Percentiles rank a stretch among this genome's conserved stretches.
phyloP scores from a whole-genome alignment of 2,113 vertebrate genomes.

The Chelonoidis abingdonii region DNA sequence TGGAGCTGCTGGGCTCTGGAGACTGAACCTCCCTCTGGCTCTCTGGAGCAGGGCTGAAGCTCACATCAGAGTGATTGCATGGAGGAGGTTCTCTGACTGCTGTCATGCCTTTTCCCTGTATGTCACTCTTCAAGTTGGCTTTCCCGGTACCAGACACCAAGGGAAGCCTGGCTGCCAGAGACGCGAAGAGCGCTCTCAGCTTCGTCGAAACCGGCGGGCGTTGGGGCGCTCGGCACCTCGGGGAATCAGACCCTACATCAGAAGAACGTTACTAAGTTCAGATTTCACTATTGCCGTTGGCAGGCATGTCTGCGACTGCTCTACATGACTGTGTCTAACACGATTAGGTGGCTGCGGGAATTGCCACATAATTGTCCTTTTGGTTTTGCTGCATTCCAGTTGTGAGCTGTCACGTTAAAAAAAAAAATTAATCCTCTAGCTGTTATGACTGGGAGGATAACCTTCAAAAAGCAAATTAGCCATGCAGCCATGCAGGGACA shows the following conservation, averaged over 20 bases:
- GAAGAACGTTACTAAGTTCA: neutral
- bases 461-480: neutral
- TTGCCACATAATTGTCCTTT: neutral
- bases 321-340: neutral
- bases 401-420: neutral
- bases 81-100: neutral
- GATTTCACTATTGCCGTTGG: neutral
- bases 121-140: neutral
- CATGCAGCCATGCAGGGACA: neutral
- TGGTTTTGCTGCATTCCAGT: neutral
- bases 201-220: no score
- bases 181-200: no score
- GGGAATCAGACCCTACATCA: no score
- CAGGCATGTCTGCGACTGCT: neutral
- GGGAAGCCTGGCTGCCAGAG: neutral
- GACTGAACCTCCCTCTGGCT: neutral
- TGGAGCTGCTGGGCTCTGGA: neutral
- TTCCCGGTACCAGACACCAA: neutral
- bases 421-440: neutral
- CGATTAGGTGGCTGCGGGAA: neutral
- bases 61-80: neutral
- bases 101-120: no score
- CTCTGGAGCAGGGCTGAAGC: neutral
- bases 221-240: rapidly evolving
- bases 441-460: neutral